Conservation (phyloP, 2,888 invertebrate species). For the Helobdella robusta region DNA sequence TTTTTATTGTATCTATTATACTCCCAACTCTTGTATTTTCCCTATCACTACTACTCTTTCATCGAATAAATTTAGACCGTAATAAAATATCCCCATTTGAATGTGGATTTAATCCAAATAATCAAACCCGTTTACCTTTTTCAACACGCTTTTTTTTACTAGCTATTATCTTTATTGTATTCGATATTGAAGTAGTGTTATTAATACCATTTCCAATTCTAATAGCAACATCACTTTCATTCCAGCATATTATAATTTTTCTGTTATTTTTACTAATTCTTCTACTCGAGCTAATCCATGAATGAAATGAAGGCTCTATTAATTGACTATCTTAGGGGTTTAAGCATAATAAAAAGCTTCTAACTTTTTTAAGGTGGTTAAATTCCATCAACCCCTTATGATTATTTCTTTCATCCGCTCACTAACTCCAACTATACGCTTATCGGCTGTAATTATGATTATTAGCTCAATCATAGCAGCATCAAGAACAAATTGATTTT, state of each 20-base stretch:
- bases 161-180: conserved; percentile 63
- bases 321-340: conserved; percentile 51
- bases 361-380: conserved; percentile 35
- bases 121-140: conserved; percentile 54
- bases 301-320: conserved; percentile 59
- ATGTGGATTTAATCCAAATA: conserved; percentile 58
- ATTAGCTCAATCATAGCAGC: conserved; percentile 22
- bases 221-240: conserved; percentile 37
- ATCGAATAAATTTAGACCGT: conserved; percentile 28
- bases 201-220: conserved; percentile 39
- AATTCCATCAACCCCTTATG: conserved; percentile 31
- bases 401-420: too few relatives aligned
- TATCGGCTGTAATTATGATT: conserved; percentile 2
- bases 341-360: conserved; percentile 33
- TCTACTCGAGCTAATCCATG: conserved; percentile 54
- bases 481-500: conserved; percentile 23
- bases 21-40: conserved; percentile 22
- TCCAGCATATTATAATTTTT: conserved; percentile 38
- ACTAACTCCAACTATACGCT: conserved; percentile 18
- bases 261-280: conserved; percentile 54
- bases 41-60: conserved; percentile 26
- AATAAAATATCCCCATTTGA: conserved; percentile 54
- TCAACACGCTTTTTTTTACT: conserved; percentile 60
- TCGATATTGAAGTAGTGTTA: conserved; percentile 63
- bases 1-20: conserved; percentile 22